Base-by-base conservation (phyloP, 1,140 invertebrate genomes). In the Atta texana region DNA sequence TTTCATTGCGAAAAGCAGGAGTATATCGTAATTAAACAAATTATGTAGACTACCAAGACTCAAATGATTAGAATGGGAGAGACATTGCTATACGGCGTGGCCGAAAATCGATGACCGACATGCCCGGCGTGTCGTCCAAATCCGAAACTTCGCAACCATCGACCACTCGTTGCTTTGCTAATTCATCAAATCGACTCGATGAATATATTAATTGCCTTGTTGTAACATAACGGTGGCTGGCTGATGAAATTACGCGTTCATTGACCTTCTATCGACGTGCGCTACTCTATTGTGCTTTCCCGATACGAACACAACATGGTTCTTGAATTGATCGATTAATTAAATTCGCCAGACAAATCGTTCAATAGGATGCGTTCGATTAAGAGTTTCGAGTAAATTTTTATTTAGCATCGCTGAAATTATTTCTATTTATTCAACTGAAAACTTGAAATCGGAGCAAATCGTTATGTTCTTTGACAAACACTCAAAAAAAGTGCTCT, bases 121-220 rank as follows among this genome's bases (percentile, higher is more conserved):
- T 84, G 69, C 31, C 21, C 55, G 80, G 39, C 18, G 28, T 61
- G 21, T 74, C 53, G 69, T 84, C 18, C 69, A 49, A 74, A 75
- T 61, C 69, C 55, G 55, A 84, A 82, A 74, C 69, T 75, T 81
- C 24, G 28, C 31, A 34, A 21, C 80, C 68, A 49, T 82, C 69
- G 49, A 55, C 63, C 63, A 68, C 63, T 80, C 77, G 80, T 84
- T 84, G 80, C 80, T 84, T 74, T 75, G 55, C 69, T 84, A 84
- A 84, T 84, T 84, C 80, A 84, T 84, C 80, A 84, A 84, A 84
- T 84, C 80, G 80, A 74, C 55, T 74, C 69, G 69, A 84, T 84
- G 80, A 84, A 84, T 84, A 84, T 84, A 84, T 84, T 84, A 84
- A 84, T 84, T 84, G 80, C 39, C 80, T 84, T 49, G 80, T 84